phyloP scores from a whole-genome alignment of 2,797 vertebrate genomes.

The Agapornis canus region DNA sequence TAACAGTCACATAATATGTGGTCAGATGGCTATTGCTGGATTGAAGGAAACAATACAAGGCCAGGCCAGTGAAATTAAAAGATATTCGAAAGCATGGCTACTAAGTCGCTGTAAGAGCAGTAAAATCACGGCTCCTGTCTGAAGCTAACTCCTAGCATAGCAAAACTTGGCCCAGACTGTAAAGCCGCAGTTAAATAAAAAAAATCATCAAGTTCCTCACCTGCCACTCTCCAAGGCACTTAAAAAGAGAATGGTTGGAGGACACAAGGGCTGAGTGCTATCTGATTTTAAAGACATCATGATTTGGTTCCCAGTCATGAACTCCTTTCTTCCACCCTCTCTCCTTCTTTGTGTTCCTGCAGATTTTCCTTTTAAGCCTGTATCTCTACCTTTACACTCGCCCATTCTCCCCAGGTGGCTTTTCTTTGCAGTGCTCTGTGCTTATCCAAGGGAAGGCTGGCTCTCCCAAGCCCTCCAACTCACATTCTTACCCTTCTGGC shows the following conservation, averaged over 20 bases:
- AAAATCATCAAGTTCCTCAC: neutral
- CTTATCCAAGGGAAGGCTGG: neutral
- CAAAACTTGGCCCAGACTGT: neutral
- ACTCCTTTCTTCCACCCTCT: accelerated
- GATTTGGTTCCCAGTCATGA: neutral
- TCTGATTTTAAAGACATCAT: neutral
- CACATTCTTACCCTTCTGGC: neutral
- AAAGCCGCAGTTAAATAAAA: neutral
- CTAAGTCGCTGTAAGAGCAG: neutral
- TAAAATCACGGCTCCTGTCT: neutral
- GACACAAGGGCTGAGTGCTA: neutral
- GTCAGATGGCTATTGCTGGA: neutral
- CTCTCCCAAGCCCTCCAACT: neutral
- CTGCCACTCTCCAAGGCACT: neutral
- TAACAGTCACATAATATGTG: neutral
- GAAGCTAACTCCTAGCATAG: neutral
- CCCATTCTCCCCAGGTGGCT: neutral
- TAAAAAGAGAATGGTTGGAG: neutral
- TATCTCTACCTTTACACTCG: neutral
- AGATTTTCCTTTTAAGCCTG: neutral
- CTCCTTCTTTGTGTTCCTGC: neutral
- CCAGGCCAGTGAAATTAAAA: neutral
- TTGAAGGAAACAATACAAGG: neutral
- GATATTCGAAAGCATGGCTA: neutral
- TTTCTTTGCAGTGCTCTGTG: accelerated